Conservation (phyloP, 1,140 invertebrate genomes). For the Scaptomyza hsui region DNA sequence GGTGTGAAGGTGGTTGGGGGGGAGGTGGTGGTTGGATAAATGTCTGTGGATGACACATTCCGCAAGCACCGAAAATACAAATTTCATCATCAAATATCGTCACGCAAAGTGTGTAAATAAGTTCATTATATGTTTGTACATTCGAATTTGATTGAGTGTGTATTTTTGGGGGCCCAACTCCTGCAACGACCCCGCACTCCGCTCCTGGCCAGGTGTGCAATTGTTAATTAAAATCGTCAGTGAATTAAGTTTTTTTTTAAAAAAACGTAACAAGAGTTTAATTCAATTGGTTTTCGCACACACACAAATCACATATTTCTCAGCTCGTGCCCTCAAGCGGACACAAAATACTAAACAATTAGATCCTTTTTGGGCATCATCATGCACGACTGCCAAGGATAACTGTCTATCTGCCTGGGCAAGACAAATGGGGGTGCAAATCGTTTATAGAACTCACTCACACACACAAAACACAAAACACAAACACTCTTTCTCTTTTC, state of each 20-base stretch:
- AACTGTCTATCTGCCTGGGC: slow-evolving; percentile 66
- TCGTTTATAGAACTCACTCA: slow-evolving; percentile 54
- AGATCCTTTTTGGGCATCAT: slow-evolving; percentile 16
- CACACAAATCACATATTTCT: slow-evolving; percentile 51
- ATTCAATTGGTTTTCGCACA: slow-evolving; percentile 60
- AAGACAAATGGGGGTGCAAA: slow-evolving; percentile 81
- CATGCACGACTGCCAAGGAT: slow-evolving; percentile 70
- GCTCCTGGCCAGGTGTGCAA: slow-evolving; percentile 47
- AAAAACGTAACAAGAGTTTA: slow-evolving; percentile 61
- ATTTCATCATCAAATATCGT: slow-evolving; percentile 74
- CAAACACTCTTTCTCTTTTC: background rate
- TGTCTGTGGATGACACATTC: slow-evolving; percentile 76
- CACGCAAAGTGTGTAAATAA: slow-evolving; percentile 80
- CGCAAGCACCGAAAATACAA: slow-evolving; percentile 47
- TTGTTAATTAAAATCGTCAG: slow-evolving; percentile 64
- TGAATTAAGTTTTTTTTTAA: no score
- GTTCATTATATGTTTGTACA: slow-evolving; percentile 57
- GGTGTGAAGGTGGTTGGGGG: slow-evolving; percentile 2
- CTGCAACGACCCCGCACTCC: background rate
- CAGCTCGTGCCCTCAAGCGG: slow-evolving; percentile 29
- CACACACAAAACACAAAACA: slow-evolving; percentile 54
- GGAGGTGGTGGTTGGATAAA: background rate
- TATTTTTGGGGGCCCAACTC: background rate
- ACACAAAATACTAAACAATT: slow-evolving; percentile 37
- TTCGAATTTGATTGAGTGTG: slow-evolving; percentile 67